Base-by-base conservation (phyloP, 2,888 invertebrate species). In the Latrodectus hesperus region DNA sequence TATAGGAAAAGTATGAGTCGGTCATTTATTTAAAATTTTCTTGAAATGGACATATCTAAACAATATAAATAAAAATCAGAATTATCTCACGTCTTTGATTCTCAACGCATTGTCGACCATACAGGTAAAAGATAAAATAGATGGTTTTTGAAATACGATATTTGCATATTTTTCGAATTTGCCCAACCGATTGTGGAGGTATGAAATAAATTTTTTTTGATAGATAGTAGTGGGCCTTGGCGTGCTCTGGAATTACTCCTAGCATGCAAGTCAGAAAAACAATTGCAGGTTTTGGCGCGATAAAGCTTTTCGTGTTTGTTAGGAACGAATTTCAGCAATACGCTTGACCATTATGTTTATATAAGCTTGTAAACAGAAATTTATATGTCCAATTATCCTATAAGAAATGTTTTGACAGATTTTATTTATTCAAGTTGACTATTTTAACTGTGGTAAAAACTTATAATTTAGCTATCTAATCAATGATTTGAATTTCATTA, bases 21-120 rank as follows among this genome's bases (percentile, higher is more conserved):
- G 60, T 60, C 60, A 60, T 60, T n/a, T 60, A 60, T 60, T 60
- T 60, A 60, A 60, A 60, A 60, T 60, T 60, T 14, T 60, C 38
- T 38, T 38, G 38, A 38, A 38, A 38, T 38, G 38, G 38, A 4
- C 38, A 6, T 38, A 38, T 38, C 38, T 38, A 38, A 38, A 38
- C 4, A 38, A 38, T 6, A 38, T 6, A 38, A 38, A 38, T 38
- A 38, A 38, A 38, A 38, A 38, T 38, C 5, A 38, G 38, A 11
- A 60, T 10, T 60, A 16, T n/a, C n/a, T 60, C n/a, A 16, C 60
- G 60, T 60, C 12, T 60, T 38, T 38, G 38, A 60, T 60, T 60
- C n/a, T 60, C 60, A 60, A 60, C n/a, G 60, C 60, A 12, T n/a
- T 60, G 60, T 60, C 60, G n/a, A 60, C 60, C n/a, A 60, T 60